Evolutionary conservation across 2,113 vertebrate species (phyloP), one percentile per base, ranked within the genome.

Genomic region (Panthera uncia): DNA sequence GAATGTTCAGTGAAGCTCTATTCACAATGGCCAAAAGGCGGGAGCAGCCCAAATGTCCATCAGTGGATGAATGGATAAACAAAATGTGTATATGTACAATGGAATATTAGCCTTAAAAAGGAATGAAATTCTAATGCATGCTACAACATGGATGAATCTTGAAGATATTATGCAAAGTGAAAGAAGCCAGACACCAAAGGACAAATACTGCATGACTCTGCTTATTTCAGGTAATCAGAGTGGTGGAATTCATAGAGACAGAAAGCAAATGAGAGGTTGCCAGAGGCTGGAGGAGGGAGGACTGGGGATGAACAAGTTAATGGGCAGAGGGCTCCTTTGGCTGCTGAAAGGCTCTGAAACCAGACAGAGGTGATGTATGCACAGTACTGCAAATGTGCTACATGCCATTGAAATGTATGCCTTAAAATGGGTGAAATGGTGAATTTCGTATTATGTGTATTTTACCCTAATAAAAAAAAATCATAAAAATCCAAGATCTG

Each of bases 231-330:
- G 33, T 55, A 27, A 6, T 29, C 4, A 27, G 38, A 69, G 52
- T 7, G 55, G 78, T 1, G 31, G 5, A 73, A 45, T 68, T 63
- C 52, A 50, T 4, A 15, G 23, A 86, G 73, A 85, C 25, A 57
- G 45, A 33, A n/a, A 69, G 27, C 25, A 79, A 55, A 38, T 1
- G 7, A 27, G 36, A 4, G 63, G 38, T 12, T 23, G 5, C 25
- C 36, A 50, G 33, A 4, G 29, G 41, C 12, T 0, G 4, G 25
- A 10, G 25, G 3, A 33, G 15, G 11, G 38, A 3, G 5, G n/a
- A 23, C 14, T 15, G 14, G 19, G 45, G 41, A 2, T 38, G 19
- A 6, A 79, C 15, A 31, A 45, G 5, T 61, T 12, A 4, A 4
- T 4, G 5, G 38, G 11, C 2, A 68, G 4, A 50, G 45, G 33